Base-by-base conservation (phyloP, 92 coral and sea anemone species). In the Desmophyllum pertusum region DNA sequence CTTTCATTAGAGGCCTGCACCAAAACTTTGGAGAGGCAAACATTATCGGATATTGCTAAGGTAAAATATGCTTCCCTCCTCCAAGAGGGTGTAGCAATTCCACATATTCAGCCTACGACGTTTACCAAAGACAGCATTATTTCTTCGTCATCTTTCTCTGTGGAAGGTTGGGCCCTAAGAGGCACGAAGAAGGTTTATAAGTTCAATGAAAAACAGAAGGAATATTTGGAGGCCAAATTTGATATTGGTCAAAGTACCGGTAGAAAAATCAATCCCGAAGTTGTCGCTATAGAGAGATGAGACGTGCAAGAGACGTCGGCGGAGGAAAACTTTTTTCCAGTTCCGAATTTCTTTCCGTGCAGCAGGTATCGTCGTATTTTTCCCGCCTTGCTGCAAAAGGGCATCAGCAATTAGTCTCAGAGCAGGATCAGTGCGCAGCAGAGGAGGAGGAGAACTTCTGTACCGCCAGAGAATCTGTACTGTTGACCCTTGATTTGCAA, bases 351-450 rank as follows among this genome's bases (percentile, higher is more conserved):
- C 39, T 76, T 9, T 29, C 50, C 14, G 11, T 36, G 7, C 46
- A 14, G 11, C 88, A 84, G 25, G 35, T 84, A 3, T 33, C 82
- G 0, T 84, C 83, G 37, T 84, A 39, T 46, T 83, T 83, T 63
- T 83, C 87, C 25, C 21, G 87, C 23, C 14, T 51, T 30, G 52
- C 73, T 6, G 40, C 80, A 46, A 73, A 83, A 39, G 41, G 52
- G 36, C 41, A 41, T 0, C 62, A 66, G 10, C 84, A 66, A 25
- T 25, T 29, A 4, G 59, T 67, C 14, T 19, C 84, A 4, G 74
- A 64, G 13, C 40, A 10, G 48, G 84, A 80, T 40, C 59, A 25
- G 5, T 19, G 17, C 30, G 84, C 64, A 23, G 76, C 30, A 27
- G 84, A 40, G n/a, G 76, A 66, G 25, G 74, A 80, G n/a, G 5